A percentile compares a stretch with the other conserved stretches of the same genome.
Evolutionary conservation across 2,113 vertebrate species (phyloP).

Genomic region (Tragelaphus scriptus): DNA sequence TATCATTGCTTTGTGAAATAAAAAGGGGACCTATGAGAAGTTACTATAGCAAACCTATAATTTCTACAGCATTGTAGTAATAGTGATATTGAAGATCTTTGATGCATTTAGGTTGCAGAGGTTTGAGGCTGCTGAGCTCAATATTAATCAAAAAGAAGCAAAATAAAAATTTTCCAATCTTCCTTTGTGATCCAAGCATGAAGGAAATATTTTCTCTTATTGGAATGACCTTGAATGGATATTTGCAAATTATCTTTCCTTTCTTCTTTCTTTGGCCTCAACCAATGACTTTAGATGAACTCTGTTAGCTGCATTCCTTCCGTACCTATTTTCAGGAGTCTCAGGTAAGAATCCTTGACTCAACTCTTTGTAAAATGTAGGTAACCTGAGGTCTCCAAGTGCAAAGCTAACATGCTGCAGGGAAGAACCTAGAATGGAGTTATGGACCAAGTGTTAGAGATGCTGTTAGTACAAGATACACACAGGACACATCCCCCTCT

Average conservation of each 20-base stretch:
- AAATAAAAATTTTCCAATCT: neutral
- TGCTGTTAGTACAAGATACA: neutral
- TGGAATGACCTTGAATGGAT: neutral
- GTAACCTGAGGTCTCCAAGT: neutral
- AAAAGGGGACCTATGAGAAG: neutral
- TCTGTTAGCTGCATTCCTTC: neutral
- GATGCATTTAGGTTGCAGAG: neutral
- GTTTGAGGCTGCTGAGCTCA: neutral
- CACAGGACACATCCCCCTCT: neutral
- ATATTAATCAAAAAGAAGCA: neutral
- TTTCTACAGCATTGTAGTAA: neutral
- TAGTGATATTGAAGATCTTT: neutral
- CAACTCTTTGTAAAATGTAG: neutral
- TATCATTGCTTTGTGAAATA: neutral
- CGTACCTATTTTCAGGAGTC: neutral
- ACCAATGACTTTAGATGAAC: neutral
- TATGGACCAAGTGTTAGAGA: neutral
- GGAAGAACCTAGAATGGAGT: neutral
- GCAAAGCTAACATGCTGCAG: neutral
- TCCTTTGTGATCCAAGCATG: neutral
- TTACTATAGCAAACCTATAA: neutral
- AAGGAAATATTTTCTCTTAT: neutral
- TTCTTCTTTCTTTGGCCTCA: neutral
- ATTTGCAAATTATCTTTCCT: conserved; percentile 16
- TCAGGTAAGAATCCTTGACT: neutral